Conservation (phyloP, 2,113 vertebrate genomes). For the Equus przewalskii region DNA sequence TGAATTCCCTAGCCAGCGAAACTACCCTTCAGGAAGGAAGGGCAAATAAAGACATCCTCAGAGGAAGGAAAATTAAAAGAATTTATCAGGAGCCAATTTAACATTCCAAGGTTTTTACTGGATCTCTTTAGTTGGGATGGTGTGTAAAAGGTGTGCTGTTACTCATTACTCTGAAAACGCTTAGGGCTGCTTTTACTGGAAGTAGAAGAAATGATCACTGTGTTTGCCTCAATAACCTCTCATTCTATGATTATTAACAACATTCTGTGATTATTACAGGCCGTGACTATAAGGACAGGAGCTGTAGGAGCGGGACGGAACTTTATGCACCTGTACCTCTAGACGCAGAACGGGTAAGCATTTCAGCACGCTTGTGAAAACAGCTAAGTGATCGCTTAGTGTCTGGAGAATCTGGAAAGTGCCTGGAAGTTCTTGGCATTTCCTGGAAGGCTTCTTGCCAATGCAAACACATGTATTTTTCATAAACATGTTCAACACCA, state of each 20-base stretch:
- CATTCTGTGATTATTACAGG: not conserved
- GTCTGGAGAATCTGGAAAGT: not conserved
- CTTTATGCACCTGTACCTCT: accelerated
- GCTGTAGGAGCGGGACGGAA: accelerated
- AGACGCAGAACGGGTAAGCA: not conserved
- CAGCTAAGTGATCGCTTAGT: not conserved
- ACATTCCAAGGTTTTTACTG: not conserved
- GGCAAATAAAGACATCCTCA: not conserved
- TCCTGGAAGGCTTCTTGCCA: not conserved
- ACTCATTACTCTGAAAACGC: not conserved
- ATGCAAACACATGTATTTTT: not conserved
- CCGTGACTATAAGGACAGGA: accelerated
- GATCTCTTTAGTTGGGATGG: not conserved
- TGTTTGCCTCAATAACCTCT: not conserved
- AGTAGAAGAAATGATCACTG: not conserved
- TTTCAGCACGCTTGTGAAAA: not conserved
- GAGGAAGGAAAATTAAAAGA: not conserved
- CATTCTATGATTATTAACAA: accelerated
- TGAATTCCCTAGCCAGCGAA: not conserved
- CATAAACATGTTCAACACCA: not conserved
- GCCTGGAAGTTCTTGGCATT: not conserved
- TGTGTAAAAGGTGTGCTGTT: not conserved
- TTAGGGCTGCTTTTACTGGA: not conserved
- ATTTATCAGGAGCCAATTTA: too few relatives aligned
- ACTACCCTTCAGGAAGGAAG: not conserved